These are phyloP conservation scores for Acromyrmex echinatior DNA, from an alignment of 1,140 invertebrate genomes.

Conservation along the genomic window DNA sequence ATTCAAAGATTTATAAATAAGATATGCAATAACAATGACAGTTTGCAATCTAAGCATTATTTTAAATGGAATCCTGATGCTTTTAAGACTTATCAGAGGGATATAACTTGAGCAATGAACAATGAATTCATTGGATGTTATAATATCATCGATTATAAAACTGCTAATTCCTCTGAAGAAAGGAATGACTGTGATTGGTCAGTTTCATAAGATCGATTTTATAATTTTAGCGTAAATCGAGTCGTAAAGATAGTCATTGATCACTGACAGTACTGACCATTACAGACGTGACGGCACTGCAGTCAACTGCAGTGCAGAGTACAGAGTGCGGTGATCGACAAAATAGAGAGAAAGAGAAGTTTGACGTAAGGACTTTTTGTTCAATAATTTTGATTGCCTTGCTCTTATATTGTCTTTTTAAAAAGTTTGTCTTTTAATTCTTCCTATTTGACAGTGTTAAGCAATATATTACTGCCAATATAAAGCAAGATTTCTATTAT, in stretches of 20 bases:
- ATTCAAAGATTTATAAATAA: conserved; percentile 85
- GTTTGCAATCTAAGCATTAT: conserved; percentile 90
- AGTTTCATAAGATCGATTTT: no score
- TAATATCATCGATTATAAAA: conserved; percentile 93
- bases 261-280: no score
- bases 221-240: no score
- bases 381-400: no score
- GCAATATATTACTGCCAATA: neutral
- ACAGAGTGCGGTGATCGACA: no score
- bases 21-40: conserved; percentile 91
- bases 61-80: conserved; percentile 93
- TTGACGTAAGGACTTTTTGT: no score
- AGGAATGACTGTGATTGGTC: no score
- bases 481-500: neutral
- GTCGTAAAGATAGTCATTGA: no score
- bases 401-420: no score
- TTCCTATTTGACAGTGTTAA: neutral
- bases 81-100: conserved; percentile 96
- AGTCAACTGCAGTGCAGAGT: no score
- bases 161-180: conserved; percentile 82
- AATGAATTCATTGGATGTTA: conserved; percentile 95
- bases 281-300: no score
- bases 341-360: no score
- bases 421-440: neutral
- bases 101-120: conserved; percentile 96